These are phyloP conservation scores for Idaea aversata DNA, from an alignment of 2,888 invertebrate species.

Conservation along the genomic window DNA sequence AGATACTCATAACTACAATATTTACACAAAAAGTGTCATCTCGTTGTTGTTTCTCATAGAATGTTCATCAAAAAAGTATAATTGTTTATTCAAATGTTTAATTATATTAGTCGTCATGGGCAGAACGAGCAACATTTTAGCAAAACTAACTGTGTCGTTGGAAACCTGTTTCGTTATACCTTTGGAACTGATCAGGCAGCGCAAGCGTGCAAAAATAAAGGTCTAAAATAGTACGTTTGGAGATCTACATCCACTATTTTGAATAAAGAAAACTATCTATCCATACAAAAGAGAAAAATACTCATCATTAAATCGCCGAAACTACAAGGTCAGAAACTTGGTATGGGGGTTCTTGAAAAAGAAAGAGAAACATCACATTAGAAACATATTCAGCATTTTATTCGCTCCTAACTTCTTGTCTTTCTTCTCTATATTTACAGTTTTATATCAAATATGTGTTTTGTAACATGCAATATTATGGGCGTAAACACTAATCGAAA, in stretches of 20 bases:
- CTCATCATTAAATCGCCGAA: no score
- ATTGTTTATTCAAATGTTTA: not conserved
- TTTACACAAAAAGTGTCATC: not conserved
- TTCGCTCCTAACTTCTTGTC: no score
- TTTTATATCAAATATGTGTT: not conserved
- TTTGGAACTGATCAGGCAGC: not conserved
- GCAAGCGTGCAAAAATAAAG: not conserved
- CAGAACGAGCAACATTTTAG: not conserved
- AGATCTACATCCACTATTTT: not conserved
- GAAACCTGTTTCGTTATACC: not conserved
- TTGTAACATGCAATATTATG: not conserved
- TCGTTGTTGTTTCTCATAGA: no score
- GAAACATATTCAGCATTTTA: no score
- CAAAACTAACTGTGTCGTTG: constrained; percentile 1
- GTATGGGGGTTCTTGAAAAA: no score
- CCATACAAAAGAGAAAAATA: not conserved
- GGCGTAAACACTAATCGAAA: not conserved
- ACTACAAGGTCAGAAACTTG: no score
- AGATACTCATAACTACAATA: no score
- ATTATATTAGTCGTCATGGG: not conserved
- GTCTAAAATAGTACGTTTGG: not conserved
- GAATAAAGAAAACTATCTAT: not conserved
- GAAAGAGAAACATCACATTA: no score
- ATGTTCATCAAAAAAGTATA: not conserved
- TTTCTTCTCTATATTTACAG: no score